Base-by-base conservation (phyloP, 2,888 invertebrate species). In the Pterostichus madidus region DNA sequence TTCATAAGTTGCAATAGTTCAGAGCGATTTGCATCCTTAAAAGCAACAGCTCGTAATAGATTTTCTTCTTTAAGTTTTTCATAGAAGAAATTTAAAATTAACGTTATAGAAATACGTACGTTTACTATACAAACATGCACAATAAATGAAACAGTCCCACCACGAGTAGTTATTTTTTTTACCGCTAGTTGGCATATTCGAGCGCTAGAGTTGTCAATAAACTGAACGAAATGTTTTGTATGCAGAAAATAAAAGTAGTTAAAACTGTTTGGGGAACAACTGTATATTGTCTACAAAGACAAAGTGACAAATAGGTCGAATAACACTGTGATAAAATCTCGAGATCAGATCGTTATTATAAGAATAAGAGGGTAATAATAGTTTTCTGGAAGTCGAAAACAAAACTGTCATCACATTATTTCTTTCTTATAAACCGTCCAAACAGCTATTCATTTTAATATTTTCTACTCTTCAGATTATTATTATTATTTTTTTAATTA, bases 361-460 rank as follows among this genome's bases (percentile, higher is more conserved):
- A 87, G 91, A 92, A 93, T 92, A 92, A 92, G 92, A 92, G 91
- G 92, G 92, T 92, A 92, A 93, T 93, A 93, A 93, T 92, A 92
- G 92, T 92, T 92, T 6, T 92, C 90, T 90, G 90, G 92, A 92
- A 92, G 92, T 92, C 92, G 93, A 92, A 93, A 93, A 93, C 93
- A 93, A 93, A 92, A 92, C 92, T 92, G 93, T 92, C 92, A 93
- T 13, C 13, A 17, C 68, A 44, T 71, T 44, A 44, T 15, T 46
- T 71, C 39, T 71, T 44, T 17, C 2, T 24, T 24, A 17, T 1
- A 56, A 56, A 56, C 44, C 17, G 17, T 44, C 44, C 39, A 71
- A 44, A 71, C 68, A 71, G 5, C 68, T 5, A 17, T 71, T 8
- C 39, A 44, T 71, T 44, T 71, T 44, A 71, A 71, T 71, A 17